Base-by-base conservation (phyloP, 2,888 invertebrate species). In the Melikaiella ostensackeni region DNA sequence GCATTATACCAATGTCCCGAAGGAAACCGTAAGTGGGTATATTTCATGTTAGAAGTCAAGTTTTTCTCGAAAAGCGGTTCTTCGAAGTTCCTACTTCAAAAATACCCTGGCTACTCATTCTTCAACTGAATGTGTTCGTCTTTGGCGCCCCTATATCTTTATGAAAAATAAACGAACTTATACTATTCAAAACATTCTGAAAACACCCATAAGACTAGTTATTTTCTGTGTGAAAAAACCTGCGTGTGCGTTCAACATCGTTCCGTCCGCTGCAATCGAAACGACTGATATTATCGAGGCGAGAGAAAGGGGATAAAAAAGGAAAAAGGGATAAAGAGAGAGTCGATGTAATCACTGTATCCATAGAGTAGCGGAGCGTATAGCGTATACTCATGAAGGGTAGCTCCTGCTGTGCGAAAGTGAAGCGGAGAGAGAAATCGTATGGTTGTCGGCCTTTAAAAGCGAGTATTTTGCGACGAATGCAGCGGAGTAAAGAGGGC, bases 201-300 rank as follows among this genome's bases (percentile, higher is more conserved):
- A 42, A 42, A 16, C 6, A 16, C 6, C 1, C 16, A 16, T 42
- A 42, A 3, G 16, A 16, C 5, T 5, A 42, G 16, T 16, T 42
- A 0, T 63, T 63, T 33, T 30, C n/a, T 30, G 30, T 24, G 8
- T 42, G 8, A 42, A 63, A 7, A 46, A 66, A 21, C 30, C 30
- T 55, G 57, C 66, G 24, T 24, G n/a, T 63, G 46, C 64, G 27
- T 33, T 61, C 64, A 50, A 21, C 50, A 50, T 50, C n/a, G 62
- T 30, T 46, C 42, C 2, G 50, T 9, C 9, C n/a, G 16, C 62
- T 74, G 78, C 77, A 78, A 80, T 80, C 75, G 75, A 80, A 80
- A 78, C 77, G 61, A 59, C 62, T 50, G 79, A 79, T 75, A 80
- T 80, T 79, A 80, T 75, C 62, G 38, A 70, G 27, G 78, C 24